Percentiles rank a stretch among this genome's conserved stretches.
Evolutionary conservation across 2,888 invertebrate species (phyloP).

Genomic region (Aleiodes leptofemur): DNA sequence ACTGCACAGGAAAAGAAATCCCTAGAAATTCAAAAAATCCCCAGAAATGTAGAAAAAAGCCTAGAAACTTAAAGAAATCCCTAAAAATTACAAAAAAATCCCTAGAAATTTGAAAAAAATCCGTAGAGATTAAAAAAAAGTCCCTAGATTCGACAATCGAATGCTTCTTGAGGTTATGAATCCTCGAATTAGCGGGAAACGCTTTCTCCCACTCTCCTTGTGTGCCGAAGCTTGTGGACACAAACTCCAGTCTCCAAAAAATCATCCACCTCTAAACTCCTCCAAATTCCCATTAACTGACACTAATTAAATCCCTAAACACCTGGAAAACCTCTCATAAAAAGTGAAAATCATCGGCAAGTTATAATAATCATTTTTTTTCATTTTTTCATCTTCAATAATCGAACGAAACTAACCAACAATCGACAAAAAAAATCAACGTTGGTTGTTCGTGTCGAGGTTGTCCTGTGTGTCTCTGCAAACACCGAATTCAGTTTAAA

Average conservation of each 20-base stretch:
- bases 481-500: neutral
- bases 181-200: conserved; percentile 70
- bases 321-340: neutral
- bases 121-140: neutral
- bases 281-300: neutral
- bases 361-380: too few species aligned
- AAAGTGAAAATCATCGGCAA: too few species aligned
- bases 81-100: neutral
- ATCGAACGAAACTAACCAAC: neutral
- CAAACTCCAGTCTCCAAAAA: conserved; percentile 2
- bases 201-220: conserved; percentile 52
- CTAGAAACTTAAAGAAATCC: neutral
- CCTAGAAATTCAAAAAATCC: neutral
- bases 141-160: neutral
- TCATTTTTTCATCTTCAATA: neutral
- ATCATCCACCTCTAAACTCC: neutral
- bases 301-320: neutral
- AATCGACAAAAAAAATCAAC: neutral
- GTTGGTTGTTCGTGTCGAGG: neutral
- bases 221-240: conserved; percentile 14
- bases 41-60: too few species aligned
- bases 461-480: neutral
- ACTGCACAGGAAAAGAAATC: neutral
- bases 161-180: conserved; percentile 43
- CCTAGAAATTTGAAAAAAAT: neutral